phyloP scores from a whole-genome alignment of 2,888 invertebrate genomes.

The Aproaerema taeniolella region DNA sequence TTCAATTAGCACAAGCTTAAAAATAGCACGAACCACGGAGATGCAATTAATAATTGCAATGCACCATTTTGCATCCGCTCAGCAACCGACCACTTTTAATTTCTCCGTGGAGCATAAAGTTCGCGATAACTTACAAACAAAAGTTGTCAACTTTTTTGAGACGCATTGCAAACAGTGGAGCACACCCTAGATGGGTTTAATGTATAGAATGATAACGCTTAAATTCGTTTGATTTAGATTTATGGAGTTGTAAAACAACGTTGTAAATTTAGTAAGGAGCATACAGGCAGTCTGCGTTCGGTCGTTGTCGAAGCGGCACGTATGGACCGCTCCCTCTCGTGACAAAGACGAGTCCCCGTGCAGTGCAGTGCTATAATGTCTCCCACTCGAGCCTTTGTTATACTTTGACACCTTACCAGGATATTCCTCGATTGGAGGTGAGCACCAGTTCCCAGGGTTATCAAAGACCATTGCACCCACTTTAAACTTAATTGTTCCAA shows the following conservation, averaged over 20 bases:
- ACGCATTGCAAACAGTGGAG: too few relatives aligned
- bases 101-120: too few relatives aligned
- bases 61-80: too few relatives aligned
- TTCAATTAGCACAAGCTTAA: too few relatives aligned
- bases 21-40: too few relatives aligned
- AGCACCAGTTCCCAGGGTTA: conserved; percentile 51
- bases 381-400: conserved; percentile 16
- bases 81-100: too few relatives aligned
- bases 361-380: conserved; percentile 22
- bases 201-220: conserved; percentile 24
- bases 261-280: conserved; percentile 25
- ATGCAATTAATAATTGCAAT: too few relatives aligned
- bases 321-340: conserved; percentile 22
- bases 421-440: conserved; percentile 8
- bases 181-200: too few relatives aligned
- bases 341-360: conserved; percentile 33
- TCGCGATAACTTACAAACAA: conserved; percentile 13
- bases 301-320: conserved; percentile 33
- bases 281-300: conserved; percentile 41
- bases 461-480: conserved; percentile 66
- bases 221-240: conserved; percentile 25
- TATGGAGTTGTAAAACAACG: conserved; percentile 29
- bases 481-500: conserved; percentile 52
- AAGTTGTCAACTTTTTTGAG: conserved; percentile 14
- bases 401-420: conserved; percentile 20